Percentiles rank a stretch among this genome's conserved stretches.
phyloP scores from a whole-genome alignment of 2,113 vertebrate genomes.

The Cololabis saira region DNA sequence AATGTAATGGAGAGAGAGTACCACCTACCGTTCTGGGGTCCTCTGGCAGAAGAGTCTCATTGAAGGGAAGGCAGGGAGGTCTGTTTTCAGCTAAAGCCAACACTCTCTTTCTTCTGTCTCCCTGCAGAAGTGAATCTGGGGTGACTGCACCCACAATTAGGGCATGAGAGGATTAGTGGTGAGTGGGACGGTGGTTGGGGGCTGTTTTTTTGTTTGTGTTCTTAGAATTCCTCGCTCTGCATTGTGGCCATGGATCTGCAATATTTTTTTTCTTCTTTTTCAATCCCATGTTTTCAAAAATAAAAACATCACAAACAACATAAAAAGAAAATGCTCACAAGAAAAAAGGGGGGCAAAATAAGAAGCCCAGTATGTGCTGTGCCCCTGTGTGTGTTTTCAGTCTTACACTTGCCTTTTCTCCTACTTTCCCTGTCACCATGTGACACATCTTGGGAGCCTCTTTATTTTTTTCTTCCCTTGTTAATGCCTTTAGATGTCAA shows the following conservation, averaged over 20 bases:
- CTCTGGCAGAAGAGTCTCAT: slow-evolving; percentile 57
- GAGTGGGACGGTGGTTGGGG: slow-evolving; percentile 68
- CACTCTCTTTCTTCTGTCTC: slow-evolving; percentile 32
- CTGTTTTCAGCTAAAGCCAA: slow-evolving; percentile 52
- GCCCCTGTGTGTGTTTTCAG: slow-evolving; percentile 27
- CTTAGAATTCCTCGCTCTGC: slow-evolving; percentile 45
- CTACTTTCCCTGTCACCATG: slow-evolving; percentile 31
- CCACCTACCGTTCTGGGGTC: slow-evolving; percentile 72
- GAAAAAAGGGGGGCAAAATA: slow-evolving; percentile 51
- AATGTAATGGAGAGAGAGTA: slow-evolving; percentile 67
- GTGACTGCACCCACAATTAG: slow-evolving; percentile 73
- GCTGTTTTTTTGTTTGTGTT: slow-evolving; percentile 71
- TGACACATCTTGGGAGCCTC: slow-evolving; percentile 50
- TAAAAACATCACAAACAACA: slow-evolving; percentile 65
- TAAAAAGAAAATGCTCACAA: slow-evolving; percentile 53
- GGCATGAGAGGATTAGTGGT: slow-evolving; percentile 74
- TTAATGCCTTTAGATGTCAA: slow-evolving; percentile 59
- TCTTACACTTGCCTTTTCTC: slow-evolving; percentile 18
- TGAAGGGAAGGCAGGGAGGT: slow-evolving; percentile 54
- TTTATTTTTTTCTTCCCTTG: slow-evolving; percentile 49
- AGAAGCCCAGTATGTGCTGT: slow-evolving; percentile 23
- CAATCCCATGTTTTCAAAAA: slow-evolving; percentile 56
- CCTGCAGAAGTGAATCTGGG: slow-evolving; percentile 61
- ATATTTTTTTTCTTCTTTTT: slow-evolving; percentile 11
- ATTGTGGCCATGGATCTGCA: slow-evolving; percentile 49